Conservation (phyloP, 1,140 invertebrate genomes). For the Drosophila sulfurigaster region DNA sequence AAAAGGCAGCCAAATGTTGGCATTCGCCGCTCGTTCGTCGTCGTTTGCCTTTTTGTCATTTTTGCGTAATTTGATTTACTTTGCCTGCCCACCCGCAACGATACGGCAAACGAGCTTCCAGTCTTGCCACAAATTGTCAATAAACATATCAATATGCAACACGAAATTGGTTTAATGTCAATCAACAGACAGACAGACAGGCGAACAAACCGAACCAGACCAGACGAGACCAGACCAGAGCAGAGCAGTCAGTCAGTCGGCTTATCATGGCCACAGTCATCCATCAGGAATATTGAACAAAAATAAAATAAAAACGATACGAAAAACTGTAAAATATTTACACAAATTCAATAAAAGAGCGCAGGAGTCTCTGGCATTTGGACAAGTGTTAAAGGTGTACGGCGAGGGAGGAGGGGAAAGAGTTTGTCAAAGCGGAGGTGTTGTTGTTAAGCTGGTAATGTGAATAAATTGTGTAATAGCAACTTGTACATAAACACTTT, state of each 20-base stretch:
- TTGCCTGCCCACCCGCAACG: constrained; percentile 36
- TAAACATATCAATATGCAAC: constrained; percentile 74
- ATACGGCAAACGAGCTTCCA: constrained; percentile 6
- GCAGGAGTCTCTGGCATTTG: background rate
- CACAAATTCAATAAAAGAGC: constrained; percentile 42
- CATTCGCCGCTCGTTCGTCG: constrained; percentile 34
- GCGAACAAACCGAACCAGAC: background rate
- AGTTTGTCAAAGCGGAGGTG: background rate
- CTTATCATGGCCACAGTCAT: constrained; percentile 47
- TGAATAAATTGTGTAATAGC: constrained; percentile 35
- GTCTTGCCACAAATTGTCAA: constrained; percentile 66
- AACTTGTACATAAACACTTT: constrained; percentile 24
- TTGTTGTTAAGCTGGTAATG: background rate
- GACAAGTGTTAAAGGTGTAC: constrained; percentile 1
- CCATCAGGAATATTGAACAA: constrained; percentile 37
- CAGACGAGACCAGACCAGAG: background rate
- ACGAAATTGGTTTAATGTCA: constrained; percentile 74
- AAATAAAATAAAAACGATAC: constrained; percentile 12
- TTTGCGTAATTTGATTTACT: constrained; percentile 76
- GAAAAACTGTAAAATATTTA: constrained; percentile 47
- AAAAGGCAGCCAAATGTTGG: constrained; percentile 65
- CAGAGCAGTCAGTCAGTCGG: constrained; percentile 15
- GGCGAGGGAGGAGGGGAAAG: no score
- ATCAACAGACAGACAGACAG: constrained; percentile 48
- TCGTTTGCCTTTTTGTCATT: constrained; percentile 38